A percentile compares a stretch with the other conserved stretches of the same genome.
phyloP scores from a whole-genome alignment of 2,888 invertebrate genomes.

The Athrips mouffetella region DNA sequence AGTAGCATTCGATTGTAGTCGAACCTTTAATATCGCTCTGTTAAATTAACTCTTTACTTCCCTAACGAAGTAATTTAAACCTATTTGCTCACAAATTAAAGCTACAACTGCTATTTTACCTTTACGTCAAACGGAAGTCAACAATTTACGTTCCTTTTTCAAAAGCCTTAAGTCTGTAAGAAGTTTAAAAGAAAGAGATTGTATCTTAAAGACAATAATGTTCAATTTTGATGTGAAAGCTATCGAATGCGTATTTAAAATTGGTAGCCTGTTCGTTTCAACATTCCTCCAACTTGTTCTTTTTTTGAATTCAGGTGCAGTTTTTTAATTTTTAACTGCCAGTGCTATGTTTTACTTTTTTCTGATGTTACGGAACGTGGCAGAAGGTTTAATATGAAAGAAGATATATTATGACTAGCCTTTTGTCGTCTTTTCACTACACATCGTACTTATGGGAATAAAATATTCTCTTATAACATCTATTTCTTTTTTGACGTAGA shows the following conservation, averaged over 20 bases:
- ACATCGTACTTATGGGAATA: too few species aligned
- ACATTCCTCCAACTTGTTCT: slow-evolving; percentile 63
- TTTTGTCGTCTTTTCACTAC: too few species aligned
- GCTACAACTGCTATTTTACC: slow-evolving; percentile 11
- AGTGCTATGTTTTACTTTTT: slow-evolving; percentile 58
- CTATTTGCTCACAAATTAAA: slow-evolving; percentile 7
- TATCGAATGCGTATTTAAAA: slow-evolving; percentile 52
- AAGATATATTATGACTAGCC: neutral
- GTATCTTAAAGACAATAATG: slow-evolving; percentile 36
- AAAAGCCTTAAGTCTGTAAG: slow-evolving; percentile 23
- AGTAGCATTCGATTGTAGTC: too few species aligned
- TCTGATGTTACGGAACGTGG: slow-evolving; percentile 4
- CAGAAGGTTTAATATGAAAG: neutral
- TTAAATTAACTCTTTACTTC: neutral
- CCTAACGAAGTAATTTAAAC: slow-evolving; percentile 13
- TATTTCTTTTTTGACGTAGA: too few species aligned
- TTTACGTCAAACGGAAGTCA: slow-evolving; percentile 41
- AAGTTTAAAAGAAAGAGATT: slow-evolving; percentile 35
- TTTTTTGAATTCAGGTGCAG: slow-evolving; percentile 61
- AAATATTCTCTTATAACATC: too few species aligned
- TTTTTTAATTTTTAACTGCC: slow-evolving; percentile 55
- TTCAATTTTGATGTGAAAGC: slow-evolving; percentile 37
- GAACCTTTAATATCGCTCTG: neutral
- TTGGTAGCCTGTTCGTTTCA: slow-evolving; percentile 67
- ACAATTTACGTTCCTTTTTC: slow-evolving; percentile 34